Conservation (phyloP, 2,888 invertebrate species). For the Calameuta filiformis region DNA sequence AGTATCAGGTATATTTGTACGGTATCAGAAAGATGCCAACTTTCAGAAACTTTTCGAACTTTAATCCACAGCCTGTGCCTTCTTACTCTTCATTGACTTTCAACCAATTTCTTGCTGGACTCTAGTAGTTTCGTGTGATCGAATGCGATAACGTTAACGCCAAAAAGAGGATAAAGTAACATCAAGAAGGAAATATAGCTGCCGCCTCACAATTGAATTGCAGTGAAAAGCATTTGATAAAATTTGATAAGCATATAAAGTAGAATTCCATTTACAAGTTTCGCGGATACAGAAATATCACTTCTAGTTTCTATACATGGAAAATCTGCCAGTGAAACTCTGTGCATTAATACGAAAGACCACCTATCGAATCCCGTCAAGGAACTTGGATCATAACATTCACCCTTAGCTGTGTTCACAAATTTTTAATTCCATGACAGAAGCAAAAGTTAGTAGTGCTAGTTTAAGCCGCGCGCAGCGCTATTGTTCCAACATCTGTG, state of each 20-base stretch:
- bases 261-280: not conserved
- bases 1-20: not conserved
- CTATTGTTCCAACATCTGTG: not conserved
- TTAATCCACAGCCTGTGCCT: not conserved
- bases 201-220: not conserved
- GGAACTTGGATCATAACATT: not conserved
- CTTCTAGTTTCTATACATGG: not conserved
- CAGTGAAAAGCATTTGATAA: not conserved
- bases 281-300: not conserved
- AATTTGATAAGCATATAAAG: not conserved
- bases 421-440: not conserved
- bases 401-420: not conserved
- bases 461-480: not conserved
- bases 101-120: not conserved
- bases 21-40: not conserved
- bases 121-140: not conserved
- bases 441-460: not conserved
- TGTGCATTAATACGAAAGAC: not conserved
- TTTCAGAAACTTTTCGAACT: not conserved
- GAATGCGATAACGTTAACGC: not conserved
- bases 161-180: not conserved
- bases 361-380: not conserved
- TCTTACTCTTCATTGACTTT: not conserved
- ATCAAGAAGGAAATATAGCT: not conserved
- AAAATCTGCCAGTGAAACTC: not conserved